These are phyloP conservation scores for Megamerina dolium DNA, from an alignment of 2,888 invertebrate species.

Conservation along the genomic window DNA sequence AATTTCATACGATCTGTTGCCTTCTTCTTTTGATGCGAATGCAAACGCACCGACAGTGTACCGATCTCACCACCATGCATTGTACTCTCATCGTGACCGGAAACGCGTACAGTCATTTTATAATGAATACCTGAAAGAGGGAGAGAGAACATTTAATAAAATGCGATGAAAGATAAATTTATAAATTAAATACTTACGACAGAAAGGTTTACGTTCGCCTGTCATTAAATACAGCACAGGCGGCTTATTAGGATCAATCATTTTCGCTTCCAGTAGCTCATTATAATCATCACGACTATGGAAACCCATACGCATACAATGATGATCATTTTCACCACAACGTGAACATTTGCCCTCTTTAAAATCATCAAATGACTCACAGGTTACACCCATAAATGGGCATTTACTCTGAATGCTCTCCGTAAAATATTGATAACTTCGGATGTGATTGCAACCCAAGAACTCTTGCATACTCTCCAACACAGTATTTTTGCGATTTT, in stretches of 20 bases:
- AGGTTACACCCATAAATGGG: constrained; percentile 71
- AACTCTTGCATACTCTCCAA: constrained; percentile 54
- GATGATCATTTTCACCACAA: constrained; percentile 60
- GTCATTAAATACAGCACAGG: constrained; percentile 69
- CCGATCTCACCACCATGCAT: constrained; percentile 76
- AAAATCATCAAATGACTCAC: constrained; percentile 70
- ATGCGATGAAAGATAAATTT: neutral
- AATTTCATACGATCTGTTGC: constrained; percentile 56
- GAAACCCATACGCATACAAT: constrained; percentile 65
- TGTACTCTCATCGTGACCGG: constrained; percentile 64
- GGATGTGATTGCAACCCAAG: constrained; percentile 80
- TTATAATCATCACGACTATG: constrained; percentile 56
- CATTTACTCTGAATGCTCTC: constrained; percentile 77
- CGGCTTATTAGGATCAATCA: constrained; percentile 47
- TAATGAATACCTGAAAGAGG: constrained; percentile 69
- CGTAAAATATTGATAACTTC: constrained; percentile 75
- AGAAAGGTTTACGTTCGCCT: constrained; percentile 63
- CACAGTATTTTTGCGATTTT: constrained; percentile 56
- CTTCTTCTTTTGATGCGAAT: constrained; percentile 57
- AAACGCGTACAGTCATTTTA: constrained; percentile 66
- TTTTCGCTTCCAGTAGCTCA: constrained; percentile 48
- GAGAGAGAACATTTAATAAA: neutral
- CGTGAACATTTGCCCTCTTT: constrained; percentile 64
- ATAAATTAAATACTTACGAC: constrained; percentile 56
- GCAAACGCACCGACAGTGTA: constrained; percentile 60